These are phyloP conservation scores for Mamestra brassicae DNA, from an alignment of 2,888 invertebrate genomes.

Conservation along the genomic window DNA sequence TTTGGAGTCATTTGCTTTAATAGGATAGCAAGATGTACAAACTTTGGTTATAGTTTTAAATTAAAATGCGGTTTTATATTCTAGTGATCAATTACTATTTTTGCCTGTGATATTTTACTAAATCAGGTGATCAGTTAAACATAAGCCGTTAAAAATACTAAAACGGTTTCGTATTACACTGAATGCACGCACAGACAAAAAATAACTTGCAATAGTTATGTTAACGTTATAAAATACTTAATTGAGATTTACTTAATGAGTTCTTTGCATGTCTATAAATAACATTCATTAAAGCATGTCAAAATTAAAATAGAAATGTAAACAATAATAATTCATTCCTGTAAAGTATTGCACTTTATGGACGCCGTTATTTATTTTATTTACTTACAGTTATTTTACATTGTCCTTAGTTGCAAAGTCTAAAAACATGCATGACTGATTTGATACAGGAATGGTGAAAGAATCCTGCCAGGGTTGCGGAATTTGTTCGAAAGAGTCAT, in stretches of 20 bases:
- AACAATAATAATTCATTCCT: slow-evolving; percentile 34
- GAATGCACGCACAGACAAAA: neutral
- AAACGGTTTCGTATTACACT: no score
- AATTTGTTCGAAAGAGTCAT: no score
- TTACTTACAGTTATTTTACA: neutral
- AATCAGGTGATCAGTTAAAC: no score
- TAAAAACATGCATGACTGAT: neutral
- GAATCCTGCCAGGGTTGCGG: no score
- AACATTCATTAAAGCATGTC: slow-evolving; percentile 29
- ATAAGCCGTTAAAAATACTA: no score
- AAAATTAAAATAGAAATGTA: slow-evolving; percentile 44
- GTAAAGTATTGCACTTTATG: slow-evolving; percentile 26
- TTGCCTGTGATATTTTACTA: no score
- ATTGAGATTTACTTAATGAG: slow-evolving; percentile 43
- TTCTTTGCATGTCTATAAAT: slow-evolving; percentile 54
- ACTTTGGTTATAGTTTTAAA: no score
- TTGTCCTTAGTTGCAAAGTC: neutral
- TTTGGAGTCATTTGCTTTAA: no score
- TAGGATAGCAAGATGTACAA: no score
- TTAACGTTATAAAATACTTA: slow-evolving; percentile 10
- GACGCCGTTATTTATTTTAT: slow-evolving; percentile 12
- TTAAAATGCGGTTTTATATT: no score
- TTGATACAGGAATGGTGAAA: neutral
- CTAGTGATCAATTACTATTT: no score
- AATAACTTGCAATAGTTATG: neutral